Conservation (phyloP, 2,797 vertebrate genomes). For the Pipistrellus pipistrellus region DNA sequence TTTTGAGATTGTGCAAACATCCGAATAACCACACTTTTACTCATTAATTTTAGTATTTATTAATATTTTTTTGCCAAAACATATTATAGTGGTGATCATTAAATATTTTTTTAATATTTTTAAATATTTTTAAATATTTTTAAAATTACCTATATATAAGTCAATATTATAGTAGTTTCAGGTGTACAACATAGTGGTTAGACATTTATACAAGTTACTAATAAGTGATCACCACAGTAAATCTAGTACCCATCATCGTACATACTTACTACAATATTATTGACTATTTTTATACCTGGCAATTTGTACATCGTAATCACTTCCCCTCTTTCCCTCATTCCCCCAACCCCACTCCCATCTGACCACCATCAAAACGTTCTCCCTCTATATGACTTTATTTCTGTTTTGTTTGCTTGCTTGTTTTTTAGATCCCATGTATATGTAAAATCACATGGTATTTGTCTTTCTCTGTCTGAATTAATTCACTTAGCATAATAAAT, state of each 20-base stretch:
- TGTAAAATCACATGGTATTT: neutral
- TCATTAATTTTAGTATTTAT: neutral
- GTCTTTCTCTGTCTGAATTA: neutral
- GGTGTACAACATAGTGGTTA: neutral
- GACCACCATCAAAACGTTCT: neutral
- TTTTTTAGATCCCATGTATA: neutral
- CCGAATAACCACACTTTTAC: neutral
- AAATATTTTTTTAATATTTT: neutral
- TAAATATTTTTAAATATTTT: neutral
- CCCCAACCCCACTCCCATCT: neutral
- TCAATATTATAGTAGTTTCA: neutral
- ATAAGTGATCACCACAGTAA: neutral
- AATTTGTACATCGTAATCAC: neutral
- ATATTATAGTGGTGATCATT: neutral
- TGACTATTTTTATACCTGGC: neutral
- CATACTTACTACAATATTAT: neutral
- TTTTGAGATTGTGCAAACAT: constrained; percentile 7
- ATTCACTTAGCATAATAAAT: neutral
- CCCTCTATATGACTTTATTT: neutral
- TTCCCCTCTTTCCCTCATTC: too few relatives aligned
- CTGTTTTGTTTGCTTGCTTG: neutral
- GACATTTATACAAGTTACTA: neutral
- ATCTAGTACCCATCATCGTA: neutral
- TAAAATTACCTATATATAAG: neutral
- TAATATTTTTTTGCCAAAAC: neutral